Evolutionary conservation across 2,888 invertebrate species (phyloP).

Genomic region (Hypomecis atomaria): DNA sequence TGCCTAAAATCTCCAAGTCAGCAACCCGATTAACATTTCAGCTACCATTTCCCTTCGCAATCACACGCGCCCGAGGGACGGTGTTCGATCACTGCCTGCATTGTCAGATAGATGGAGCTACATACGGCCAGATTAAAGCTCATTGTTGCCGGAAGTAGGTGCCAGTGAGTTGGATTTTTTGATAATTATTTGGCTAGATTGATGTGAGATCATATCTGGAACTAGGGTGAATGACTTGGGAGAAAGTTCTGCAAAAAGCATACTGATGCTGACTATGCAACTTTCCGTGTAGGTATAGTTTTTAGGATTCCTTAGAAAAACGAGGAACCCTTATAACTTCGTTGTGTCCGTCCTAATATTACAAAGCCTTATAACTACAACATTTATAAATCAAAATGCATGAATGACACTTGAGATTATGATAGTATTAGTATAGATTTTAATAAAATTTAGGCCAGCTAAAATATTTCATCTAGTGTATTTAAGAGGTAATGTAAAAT

Average conservation of each 20-base stretch:
- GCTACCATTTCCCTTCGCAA: slow-evolving; percentile 37
- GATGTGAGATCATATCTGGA: slow-evolving; percentile 13
- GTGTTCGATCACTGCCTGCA: slow-evolving; percentile 65
- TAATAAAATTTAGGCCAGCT: no score
- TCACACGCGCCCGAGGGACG: slow-evolving; percentile 56
- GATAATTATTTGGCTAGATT: slow-evolving; percentile 19
- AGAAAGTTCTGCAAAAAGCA: neutral
- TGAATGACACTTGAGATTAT: no score
- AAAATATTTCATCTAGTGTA: no score
- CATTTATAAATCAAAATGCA: no score
- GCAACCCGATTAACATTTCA: slow-evolving; percentile 29
- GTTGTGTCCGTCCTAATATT: no score
- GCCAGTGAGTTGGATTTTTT: slow-evolving; percentile 57
- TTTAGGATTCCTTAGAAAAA: no score
- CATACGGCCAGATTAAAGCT: slow-evolving; percentile 59
- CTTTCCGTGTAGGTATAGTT: no score
- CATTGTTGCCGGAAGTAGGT: slow-evolving; percentile 58
- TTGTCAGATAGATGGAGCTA: slow-evolving; percentile 48
- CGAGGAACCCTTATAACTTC: no score
- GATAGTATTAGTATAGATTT: no score
- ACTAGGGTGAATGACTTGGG: neutral
- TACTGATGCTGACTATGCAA: no score
- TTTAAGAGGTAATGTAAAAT: no score
- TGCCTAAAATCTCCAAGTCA: slow-evolving; percentile 23
- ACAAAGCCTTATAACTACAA: no score